phyloP scores from a whole-genome alignment of 2,888 invertebrate species.

The Lepas anatifera region DNA sequence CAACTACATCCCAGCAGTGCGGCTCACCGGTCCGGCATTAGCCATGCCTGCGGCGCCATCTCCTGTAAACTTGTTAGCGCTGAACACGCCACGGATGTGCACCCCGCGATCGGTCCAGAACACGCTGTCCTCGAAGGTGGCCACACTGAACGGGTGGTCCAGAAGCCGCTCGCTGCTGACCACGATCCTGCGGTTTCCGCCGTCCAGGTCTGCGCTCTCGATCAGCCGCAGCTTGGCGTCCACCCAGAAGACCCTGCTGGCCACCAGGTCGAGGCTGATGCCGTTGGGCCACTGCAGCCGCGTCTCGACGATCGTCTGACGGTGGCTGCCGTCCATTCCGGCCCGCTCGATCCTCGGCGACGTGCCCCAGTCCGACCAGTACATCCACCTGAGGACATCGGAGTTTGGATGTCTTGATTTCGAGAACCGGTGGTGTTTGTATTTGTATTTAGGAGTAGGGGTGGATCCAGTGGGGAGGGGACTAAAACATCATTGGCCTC shows the following conservation, averaged over 20 bases:
- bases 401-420: too few species aligned
- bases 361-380: constrained; percentile 93
- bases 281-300: constrained; percentile 28
- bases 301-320: constrained; percentile 62
- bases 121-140: constrained; percentile 91
- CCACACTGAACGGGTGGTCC: constrained; percentile 90
- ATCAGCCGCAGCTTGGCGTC: constrained; percentile 77
- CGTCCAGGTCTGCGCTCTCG: constrained; percentile 79
- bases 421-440: too few species aligned
- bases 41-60: constrained; percentile 34
- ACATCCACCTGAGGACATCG: constrained; percentile 62
- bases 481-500: too few species aligned
- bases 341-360: constrained; percentile 88
- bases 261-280: too few species aligned
- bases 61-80: constrained; percentile 85
- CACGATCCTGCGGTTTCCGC: constrained; percentile 35
- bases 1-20: too few species aligned
- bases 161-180: constrained; percentile 49
- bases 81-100: constrained; percentile 77
- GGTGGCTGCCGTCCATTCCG: constrained; percentile 89
- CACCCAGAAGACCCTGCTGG: neutral
- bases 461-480: too few species aligned
- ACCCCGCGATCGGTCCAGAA: constrained; percentile 99
- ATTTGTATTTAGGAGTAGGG: too few species aligned
- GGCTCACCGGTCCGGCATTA: neutral